phyloP scores from a whole-genome alignment of 2,888 invertebrate species.

The Adineta ricciae region DNA sequence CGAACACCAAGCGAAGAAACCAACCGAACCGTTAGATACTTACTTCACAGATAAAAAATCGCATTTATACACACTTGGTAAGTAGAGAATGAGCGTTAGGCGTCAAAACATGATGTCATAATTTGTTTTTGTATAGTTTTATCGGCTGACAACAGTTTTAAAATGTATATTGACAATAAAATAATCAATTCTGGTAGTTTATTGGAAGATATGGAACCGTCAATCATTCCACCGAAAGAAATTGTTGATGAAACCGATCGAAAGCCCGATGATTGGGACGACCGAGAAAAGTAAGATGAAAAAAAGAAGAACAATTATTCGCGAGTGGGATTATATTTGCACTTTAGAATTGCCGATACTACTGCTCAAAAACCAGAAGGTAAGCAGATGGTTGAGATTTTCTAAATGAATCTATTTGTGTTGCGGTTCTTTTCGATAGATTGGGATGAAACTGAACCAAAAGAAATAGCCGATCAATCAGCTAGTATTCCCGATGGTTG shows the following conservation, averaged over 20 bases:
- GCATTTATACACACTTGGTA: constrained; percentile 67
- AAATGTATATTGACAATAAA: constrained; percentile 69
- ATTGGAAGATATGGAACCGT: constrained; percentile 76
- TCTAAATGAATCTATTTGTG: constrained; percentile 1
- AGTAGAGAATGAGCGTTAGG: constrained; percentile 31
- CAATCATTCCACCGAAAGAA: constrained; percentile 86
- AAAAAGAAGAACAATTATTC: constrained; percentile 33
- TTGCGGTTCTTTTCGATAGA: constrained; percentile 21
- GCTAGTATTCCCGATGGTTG: constrained; percentile 78
- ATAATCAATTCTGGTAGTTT: constrained; percentile 73
- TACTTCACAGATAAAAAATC: constrained; percentile 75
- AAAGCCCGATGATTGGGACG: constrained; percentile 88
- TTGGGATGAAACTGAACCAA: constrained; percentile 79
- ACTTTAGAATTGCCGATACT: constrained; percentile 66
- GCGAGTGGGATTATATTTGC: constrained; percentile 25
- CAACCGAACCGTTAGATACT: constrained; percentile 59
- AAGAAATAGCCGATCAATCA: constrained; percentile 72
- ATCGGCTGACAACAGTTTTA: constrained; percentile 68
- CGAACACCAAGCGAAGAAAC: constrained; percentile 91
- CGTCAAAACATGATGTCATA: not conserved
- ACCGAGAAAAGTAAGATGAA: constrained; percentile 62
- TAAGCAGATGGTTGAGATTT: not conserved
- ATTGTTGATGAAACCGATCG: constrained; percentile 76
- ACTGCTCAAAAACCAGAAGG: constrained; percentile 73
- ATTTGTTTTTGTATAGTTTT: constrained; percentile 52